phyloP scores from a whole-genome alignment of 2,113 vertebrate species.

The Daphoenositta chrysoptera region DNA sequence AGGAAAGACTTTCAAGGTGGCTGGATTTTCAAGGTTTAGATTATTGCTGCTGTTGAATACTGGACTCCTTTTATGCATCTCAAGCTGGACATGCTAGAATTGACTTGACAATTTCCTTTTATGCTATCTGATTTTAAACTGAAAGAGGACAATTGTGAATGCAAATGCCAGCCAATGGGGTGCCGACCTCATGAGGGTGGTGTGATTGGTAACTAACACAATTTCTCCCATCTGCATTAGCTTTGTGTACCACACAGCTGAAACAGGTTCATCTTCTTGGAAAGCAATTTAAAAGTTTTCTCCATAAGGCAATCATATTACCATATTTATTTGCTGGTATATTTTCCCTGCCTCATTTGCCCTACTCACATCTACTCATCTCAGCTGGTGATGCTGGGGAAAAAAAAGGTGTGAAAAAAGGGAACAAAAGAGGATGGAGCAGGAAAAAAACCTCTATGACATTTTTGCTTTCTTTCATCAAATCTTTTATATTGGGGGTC shows the following conservation, averaged over 20 bases:
- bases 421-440: neutral
- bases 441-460: neutral
- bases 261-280: neutral
- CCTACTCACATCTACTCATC: slow-evolving; percentile 3
- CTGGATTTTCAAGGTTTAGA: neutral
- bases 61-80: neutral
- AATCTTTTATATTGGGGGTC: neutral
- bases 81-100: neutral
- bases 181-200: neutral
- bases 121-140: neutral
- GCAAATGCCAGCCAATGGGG: neutral
- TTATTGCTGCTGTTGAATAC: neutral
- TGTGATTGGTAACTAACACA: neutral
- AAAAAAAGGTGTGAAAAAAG: neutral
- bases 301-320: slow-evolving; percentile 34
- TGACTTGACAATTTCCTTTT: neutral
- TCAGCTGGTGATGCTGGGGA: neutral
- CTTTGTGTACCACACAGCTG: neutral
- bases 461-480: neutral
- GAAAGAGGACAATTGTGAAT: neutral
- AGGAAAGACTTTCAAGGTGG: neutral
- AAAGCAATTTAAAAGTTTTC: slow-evolving; percentile 50
- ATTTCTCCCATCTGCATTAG: neutral
- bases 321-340: slow-evolving; percentile 11
- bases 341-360: slow-evolving; percentile 37